Conservation (phyloP, 2,113 vertebrate species). For the Oncorhynchus mykiss region DNA sequence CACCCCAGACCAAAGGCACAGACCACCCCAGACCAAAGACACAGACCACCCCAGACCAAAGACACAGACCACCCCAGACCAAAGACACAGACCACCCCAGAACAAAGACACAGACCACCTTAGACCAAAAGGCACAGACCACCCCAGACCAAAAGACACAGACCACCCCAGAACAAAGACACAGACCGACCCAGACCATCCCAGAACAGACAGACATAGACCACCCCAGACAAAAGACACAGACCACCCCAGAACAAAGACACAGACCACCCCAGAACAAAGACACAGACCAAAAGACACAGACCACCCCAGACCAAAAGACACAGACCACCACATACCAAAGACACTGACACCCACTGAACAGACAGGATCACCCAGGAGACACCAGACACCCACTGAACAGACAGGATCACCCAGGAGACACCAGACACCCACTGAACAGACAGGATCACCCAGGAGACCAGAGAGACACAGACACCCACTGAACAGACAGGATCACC, state of each 20-base stretch:
- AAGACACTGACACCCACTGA: background rate
- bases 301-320: too few species aligned
- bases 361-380: background rate
- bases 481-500: background rate
- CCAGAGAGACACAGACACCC: background rate
- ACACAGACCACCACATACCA: too few species aligned
- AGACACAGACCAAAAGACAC: too few species aligned
- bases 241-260: background rate
- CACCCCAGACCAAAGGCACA: too few species aligned
- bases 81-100: slow-evolving; percentile 19
- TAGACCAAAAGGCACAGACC: too few species aligned
- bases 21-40: too few species aligned
- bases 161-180: too few species aligned
- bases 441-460: background rate
- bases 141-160: slow-evolving; percentile 24
- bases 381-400: background rate
- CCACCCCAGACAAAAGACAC: background rate
- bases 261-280: background rate
- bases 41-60: too few species aligned
- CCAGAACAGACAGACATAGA: too few species aligned
- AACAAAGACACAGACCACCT: background rate
- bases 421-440: background rate
- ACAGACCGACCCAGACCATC: background rate
- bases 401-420: background rate
- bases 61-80: too few species aligned